These are phyloP conservation scores for Brachionus plicatilis DNA, from an alignment of 1,140 invertebrate genomes.

Conservation along the genomic window DNA sequence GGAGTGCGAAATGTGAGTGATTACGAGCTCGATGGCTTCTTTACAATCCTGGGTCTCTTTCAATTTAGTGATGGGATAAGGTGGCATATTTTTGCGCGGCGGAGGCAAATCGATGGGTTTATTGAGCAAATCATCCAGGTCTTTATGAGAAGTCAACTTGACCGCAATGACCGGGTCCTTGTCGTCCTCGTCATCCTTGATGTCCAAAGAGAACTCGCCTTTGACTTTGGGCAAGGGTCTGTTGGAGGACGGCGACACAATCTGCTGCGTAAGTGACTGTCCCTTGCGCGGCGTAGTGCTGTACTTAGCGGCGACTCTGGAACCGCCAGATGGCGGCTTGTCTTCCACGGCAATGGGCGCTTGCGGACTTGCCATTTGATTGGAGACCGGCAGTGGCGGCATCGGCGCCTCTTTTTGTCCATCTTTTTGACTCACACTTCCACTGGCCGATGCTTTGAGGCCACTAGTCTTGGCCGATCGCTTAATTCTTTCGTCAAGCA, in stretches of 20 bases:
- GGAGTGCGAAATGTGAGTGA: slow-evolving; percentile 66
- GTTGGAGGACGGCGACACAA: background rate
- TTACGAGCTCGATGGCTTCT: slow-evolving; percentile 55
- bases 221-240: slow-evolving; percentile 1
- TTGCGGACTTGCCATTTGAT: background rate
- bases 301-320: background rate
- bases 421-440: background rate
- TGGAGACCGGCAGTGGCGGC: background rate
- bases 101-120: slow-evolving; percentile 22
- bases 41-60: slow-evolving; percentile 47
- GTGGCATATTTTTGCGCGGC: background rate
- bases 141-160: slow-evolving; percentile 14
- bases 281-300: slow-evolving; percentile 12
- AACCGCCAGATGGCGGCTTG: background rate
- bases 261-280: slow-evolving; percentile 19
- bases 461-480: slow-evolving; percentile 50
- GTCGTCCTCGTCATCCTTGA: slow-evolving; percentile 37
- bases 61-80: slow-evolving; percentile 20
- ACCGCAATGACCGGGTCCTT: background rate
- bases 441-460: background rate
- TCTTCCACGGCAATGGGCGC: background rate
- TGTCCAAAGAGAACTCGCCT: background rate
- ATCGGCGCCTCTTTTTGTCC: background rate
- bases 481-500: slow-evolving; percentile 90
- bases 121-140: slow-evolving; percentile 23